These are phyloP conservation scores for Centroberyx gerrardi DNA, from an alignment of 2,797 vertebrate species.

Conservation along the genomic window DNA sequence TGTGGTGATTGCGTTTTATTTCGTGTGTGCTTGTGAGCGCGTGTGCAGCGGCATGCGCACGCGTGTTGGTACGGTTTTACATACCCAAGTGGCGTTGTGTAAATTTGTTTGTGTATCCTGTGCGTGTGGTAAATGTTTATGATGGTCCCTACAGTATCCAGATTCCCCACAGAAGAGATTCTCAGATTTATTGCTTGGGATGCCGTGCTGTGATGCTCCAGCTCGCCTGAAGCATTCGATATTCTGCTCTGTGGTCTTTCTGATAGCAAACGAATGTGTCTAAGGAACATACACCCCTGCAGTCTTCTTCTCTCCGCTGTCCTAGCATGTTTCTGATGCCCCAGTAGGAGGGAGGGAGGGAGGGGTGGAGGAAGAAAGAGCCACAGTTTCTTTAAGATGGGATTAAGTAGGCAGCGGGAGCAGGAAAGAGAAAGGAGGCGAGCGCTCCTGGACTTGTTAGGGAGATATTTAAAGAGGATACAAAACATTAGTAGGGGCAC, in stretches of 20 bases:
- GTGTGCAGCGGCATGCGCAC: conserved; percentile 23
- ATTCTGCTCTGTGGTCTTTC: conserved; percentile 59
- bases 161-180: conserved; percentile 39
- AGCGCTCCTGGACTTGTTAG: conserved; percentile 20
- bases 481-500: conserved; percentile 31
- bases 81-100: conserved; percentile 46
- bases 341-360: conserved; percentile 30
- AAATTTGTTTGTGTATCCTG: conserved; percentile 44
- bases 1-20: conserved; percentile 38
- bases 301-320: conserved; percentile 50
- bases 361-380: not conserved
- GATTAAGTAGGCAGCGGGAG: conserved; percentile 55
- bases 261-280: conserved; percentile 63
- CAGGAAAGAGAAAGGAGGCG: conserved; percentile 6
- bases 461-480: conserved; percentile 54
- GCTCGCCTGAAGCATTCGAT: conserved; percentile 58
- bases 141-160: conserved; percentile 45
- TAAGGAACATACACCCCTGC: conserved; percentile 39
- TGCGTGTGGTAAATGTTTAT: conserved; percentile 44
- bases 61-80: not conserved
- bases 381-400: conserved; percentile 37
- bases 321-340: conserved; percentile 47
- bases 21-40: conserved; percentile 30
- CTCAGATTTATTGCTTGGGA: conserved; percentile 56
- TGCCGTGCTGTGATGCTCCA: conserved; percentile 53